phyloP scores from a whole-genome alignment of 2,113 vertebrate species.

The Toxostoma redivivum region DNA sequence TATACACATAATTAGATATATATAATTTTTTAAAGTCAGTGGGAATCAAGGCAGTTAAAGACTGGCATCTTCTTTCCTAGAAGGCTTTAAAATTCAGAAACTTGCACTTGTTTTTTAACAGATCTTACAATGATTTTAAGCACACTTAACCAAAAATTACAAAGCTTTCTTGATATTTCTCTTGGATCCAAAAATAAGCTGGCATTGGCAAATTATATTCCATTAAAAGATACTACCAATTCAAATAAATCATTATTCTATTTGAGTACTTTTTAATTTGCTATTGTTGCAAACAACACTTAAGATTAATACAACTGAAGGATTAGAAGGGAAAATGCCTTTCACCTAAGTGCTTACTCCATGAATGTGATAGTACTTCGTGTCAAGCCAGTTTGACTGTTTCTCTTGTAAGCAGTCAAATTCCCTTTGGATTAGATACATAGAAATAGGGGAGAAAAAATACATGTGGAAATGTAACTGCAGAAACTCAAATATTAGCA shows the following conservation, averaged over 20 bases:
- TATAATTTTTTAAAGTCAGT: neutral
- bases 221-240: neutral
- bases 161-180: neutral
- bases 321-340: neutral
- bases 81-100: neutral
- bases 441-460: neutral
- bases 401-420: neutral
- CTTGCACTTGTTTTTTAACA: neutral
- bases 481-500: constrained; percentile 22
- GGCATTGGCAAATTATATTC: neutral
- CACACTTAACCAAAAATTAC: neutral
- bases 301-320: neutral
- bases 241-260: neutral
- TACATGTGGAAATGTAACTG: neutral
- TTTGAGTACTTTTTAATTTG: neutral
- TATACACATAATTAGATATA: neutral
- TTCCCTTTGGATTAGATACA: neutral
- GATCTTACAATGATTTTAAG: neutral
- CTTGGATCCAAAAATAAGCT: neutral
- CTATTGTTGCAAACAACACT: neutral
- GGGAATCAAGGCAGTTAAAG: neutral
- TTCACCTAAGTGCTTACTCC: neutral
- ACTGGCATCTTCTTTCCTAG: neutral
- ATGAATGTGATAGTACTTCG: neutral
- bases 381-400: neutral